A percentile compares a stretch with the other conserved stretches of the same genome.
These are phyloP conservation scores for Cephus rjabovi DNA, from an alignment of 2,888 invertebrate genomes.

Conservation along the genomic window DNA sequence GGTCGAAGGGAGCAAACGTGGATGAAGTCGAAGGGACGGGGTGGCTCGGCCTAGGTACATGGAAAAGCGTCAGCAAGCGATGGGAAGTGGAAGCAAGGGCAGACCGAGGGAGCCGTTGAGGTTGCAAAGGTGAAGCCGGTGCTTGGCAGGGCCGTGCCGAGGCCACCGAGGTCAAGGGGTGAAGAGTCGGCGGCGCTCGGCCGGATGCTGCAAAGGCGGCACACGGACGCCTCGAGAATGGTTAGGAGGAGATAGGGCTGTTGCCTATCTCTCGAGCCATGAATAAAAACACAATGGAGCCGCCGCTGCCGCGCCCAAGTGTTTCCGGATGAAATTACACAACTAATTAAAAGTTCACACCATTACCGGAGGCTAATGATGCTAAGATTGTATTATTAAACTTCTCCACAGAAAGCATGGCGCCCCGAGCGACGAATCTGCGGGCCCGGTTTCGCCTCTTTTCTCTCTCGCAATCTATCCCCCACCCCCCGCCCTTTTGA, in stretches of 20 bases:
- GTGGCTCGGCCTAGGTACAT: too few relatives aligned
- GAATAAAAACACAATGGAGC: constrained; percentile 61
- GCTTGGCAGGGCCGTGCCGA: constrained; percentile 3
- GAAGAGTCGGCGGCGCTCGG: not conserved
- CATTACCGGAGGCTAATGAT: constrained; percentile 61
- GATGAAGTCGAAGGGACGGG: too few relatives aligned
- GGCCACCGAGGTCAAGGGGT: not conserved
- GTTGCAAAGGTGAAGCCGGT: constrained; percentile 5
- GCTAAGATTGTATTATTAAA: constrained; percentile 64
- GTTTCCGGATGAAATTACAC: constrained; percentile 63
- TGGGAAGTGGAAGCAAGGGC: not conserved
- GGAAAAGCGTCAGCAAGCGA: too few relatives aligned
- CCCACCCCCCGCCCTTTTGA: too few relatives aligned
- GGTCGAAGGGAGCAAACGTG: constrained; percentile 5
- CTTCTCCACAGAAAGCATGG: constrained; percentile 25
- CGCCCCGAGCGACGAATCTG: not conserved
- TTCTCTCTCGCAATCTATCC: not conserved
- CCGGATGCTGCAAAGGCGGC: not conserved
- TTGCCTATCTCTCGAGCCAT: constrained; percentile 53
- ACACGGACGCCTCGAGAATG: constrained; percentile 17
- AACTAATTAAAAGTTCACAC: constrained; percentile 66
- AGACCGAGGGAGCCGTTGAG: constrained; percentile 1
- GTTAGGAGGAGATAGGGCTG: constrained; percentile 45
- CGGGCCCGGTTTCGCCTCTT: not conserved
- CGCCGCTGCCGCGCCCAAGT: constrained; percentile 49